Conservation (phyloP, 2,113 vertebrate species). For the Ibidorhyncha struthersii region DNA sequence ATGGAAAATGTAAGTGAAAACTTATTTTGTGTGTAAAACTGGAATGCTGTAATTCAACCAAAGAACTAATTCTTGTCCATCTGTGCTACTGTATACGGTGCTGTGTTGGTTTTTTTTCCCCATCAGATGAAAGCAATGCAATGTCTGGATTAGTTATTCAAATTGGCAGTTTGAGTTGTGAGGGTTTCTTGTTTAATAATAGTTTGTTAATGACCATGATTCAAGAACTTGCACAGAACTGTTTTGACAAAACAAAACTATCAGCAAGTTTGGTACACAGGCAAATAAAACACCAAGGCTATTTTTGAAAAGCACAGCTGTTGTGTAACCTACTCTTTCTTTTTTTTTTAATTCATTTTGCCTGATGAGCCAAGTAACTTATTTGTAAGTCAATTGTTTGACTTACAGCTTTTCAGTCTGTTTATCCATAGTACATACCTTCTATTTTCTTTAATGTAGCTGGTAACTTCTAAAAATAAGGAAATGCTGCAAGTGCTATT, state of each 20-base stretch:
- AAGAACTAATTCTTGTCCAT: not conserved
- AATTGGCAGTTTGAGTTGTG: not conserved
- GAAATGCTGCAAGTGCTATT: not conserved
- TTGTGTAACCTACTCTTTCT: not conserved
- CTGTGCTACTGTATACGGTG: not conserved
- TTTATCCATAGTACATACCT: not conserved
- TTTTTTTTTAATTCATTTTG: not conserved
- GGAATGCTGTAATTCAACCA: not conserved
- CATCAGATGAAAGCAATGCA: not conserved
- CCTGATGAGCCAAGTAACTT: not conserved
- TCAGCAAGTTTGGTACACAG: not conserved
- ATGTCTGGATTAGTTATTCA: not conserved
- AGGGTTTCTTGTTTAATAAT: not conserved
- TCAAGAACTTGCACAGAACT: not conserved
- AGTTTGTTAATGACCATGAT: not conserved
- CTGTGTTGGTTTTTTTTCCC: not conserved
- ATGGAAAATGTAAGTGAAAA: slow-evolving; percentile 92
- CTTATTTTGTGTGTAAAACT: not conserved
- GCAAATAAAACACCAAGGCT: not conserved
- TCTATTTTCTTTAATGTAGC: not conserved
- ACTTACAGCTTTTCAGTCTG: not conserved
- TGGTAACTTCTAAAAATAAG: not conserved
- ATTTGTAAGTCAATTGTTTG: not conserved
- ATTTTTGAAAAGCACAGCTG: not conserved
- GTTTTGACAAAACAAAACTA: not conserved